Conservation (phyloP, 30 jellyfish, hydroid and myxozoan species). For the Phacellophora camtschatica region DNA sequence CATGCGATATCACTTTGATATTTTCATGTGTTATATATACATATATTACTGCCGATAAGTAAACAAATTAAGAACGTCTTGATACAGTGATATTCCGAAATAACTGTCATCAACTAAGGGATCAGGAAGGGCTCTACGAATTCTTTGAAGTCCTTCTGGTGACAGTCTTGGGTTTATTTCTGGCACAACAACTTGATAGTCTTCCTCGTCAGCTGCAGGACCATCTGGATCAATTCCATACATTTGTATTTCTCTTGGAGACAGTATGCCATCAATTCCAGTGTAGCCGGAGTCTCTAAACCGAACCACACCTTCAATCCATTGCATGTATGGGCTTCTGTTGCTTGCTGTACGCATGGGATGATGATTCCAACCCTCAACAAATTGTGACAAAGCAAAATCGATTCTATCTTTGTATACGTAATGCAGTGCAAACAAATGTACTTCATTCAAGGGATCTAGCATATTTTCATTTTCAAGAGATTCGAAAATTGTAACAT, state of each 20-base stretch:
- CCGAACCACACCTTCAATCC: constrained; percentile 8
- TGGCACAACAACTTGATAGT: constrained; percentile 10
- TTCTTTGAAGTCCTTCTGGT: background rate
- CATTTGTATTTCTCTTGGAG: background rate
- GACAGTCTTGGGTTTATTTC: background rate
- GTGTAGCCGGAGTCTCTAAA: background rate
- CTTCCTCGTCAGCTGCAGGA: background rate
- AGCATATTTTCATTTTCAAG: constrained; percentile 3
- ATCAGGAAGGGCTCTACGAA: background rate
- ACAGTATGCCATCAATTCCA: background rate
- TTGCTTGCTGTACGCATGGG: background rate
- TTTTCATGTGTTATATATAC: background rate
- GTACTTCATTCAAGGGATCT: constrained; percentile 6
- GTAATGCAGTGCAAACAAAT: background rate
- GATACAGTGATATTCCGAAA: background rate
- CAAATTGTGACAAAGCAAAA: background rate
- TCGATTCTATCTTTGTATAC: background rate
- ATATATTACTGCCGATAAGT: background rate
- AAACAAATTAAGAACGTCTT: background rate
- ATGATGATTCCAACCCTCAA: constrained; percentile 2
- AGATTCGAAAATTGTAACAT: constrained; percentile 2
- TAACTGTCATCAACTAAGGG: background rate
- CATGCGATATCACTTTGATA: no score
- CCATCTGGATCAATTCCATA: background rate
- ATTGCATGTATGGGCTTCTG: constrained; percentile 3